Evolutionary conservation across 2,888 invertebrate species (phyloP).

Genomic region (Tipula confusa): DNA sequence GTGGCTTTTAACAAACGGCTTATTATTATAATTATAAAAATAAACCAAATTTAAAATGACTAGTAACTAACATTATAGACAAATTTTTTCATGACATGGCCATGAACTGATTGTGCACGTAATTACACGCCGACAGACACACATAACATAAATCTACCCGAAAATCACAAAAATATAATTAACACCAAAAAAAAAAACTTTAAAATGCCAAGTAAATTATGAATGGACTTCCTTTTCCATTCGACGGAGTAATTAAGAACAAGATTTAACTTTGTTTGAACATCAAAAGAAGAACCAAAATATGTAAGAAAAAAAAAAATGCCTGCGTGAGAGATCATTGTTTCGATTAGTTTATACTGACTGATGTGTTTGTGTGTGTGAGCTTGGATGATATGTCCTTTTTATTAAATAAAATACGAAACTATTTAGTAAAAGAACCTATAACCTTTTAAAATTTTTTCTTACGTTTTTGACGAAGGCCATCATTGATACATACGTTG

Average conservation of each 20-base stretch:
- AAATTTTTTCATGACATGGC: neutral
- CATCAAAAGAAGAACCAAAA: neutral
- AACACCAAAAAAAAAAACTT: neutral
- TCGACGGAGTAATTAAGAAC: neutral
- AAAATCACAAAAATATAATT: neutral
- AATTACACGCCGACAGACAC: neutral
- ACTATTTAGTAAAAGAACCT: neutral
- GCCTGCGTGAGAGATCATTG: neutral
- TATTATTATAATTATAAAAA: too few species aligned
- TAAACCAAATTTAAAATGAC: too few species aligned
- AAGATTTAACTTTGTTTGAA: neutral
- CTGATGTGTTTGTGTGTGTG: neutral
- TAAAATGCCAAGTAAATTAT: constrained; percentile 1
- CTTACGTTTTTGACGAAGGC: neutral
- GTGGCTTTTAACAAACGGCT: too few species aligned
- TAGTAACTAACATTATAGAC: too few species aligned
- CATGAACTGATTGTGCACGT: neutral
- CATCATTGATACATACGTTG: neutral
- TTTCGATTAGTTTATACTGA: neutral
- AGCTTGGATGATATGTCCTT: neutral
- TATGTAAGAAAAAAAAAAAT: neutral
- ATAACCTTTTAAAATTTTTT: neutral
- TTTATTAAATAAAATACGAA: neutral
- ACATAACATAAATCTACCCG: neutral
- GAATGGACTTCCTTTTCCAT: constrained; percentile 1